Conservation (phyloP, 2,113 vertebrate species). For the Elgaria multicarinata region DNA sequence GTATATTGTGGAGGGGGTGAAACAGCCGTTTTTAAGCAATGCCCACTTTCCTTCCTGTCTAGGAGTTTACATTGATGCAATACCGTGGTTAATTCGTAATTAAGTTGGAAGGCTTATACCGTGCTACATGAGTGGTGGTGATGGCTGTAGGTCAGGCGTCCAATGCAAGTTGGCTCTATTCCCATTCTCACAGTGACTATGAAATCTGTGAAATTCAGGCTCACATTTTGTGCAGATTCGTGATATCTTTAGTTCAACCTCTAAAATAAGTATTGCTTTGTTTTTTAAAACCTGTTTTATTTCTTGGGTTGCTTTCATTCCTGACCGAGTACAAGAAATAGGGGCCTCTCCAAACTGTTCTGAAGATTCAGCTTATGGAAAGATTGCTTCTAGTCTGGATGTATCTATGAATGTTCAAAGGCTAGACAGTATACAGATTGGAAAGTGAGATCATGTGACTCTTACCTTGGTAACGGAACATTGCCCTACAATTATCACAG, state of each 20-base stretch:
- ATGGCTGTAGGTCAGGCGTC: background rate
- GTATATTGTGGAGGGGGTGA: conserved; percentile 66
- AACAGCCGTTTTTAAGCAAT: conserved; percentile 78
- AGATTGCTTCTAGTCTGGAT: background rate
- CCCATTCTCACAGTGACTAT: accelerated
- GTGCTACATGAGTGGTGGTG: conserved; percentile 22
- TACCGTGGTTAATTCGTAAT: conserved; percentile 52
- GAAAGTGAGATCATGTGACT: background rate
- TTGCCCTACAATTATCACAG: background rate
- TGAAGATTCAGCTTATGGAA: background rate
- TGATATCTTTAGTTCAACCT: background rate
- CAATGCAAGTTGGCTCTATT: conserved; percentile 34
- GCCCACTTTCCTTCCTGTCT: conserved; percentile 84
- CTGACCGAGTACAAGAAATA: background rate
- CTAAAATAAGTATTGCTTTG: background rate
- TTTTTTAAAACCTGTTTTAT: background rate
- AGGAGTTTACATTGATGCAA: conserved; percentile 67
- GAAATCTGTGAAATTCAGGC: background rate
- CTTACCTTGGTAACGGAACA: background rate
- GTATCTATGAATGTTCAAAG: background rate
- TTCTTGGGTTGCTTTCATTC: background rate
- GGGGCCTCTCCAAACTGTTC: background rate
- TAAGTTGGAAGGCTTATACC: conserved; percentile 45
- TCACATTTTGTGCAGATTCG: background rate
- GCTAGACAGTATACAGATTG: background rate